A percentile compares a stretch with the other conserved stretches of the same genome.
These are phyloP conservation scores for Thalassoma bifasciatum DNA, from an alignment of 2,113 vertebrate genomes.

Conservation along the genomic window DNA sequence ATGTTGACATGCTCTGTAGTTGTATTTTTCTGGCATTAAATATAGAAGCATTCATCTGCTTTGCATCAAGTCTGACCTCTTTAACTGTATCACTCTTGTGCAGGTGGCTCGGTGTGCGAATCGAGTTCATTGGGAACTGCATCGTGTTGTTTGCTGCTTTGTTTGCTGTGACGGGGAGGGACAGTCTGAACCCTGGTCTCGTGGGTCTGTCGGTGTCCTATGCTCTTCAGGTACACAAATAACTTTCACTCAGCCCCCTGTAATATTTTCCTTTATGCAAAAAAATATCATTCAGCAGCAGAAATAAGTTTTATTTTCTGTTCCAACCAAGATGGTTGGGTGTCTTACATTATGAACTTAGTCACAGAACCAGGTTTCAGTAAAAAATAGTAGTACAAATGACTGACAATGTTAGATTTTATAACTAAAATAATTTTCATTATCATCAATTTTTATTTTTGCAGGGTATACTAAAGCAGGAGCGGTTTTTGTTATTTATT, in stretches of 20 bases:
- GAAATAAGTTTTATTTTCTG: background rate
- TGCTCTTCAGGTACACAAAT: constrained; percentile 87
- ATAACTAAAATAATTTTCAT: no score
- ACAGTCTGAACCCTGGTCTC: constrained; percentile 86
- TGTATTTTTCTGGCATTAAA: background rate
- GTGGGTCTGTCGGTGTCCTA: constrained; percentile 97
- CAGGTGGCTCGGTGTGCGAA: constrained; percentile 94
- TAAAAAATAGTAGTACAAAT: no score
- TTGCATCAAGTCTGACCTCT: background rate
- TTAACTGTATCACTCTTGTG: constrained; percentile 1
- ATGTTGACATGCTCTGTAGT: background rate
- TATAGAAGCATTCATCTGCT: background rate
- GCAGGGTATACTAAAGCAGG: no score
- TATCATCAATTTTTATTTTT: no score
- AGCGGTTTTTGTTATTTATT: no score
- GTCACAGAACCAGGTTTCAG: no score
- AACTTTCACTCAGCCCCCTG: background rate
- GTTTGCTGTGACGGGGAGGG: constrained; percentile 90
- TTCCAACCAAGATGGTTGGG: no score
- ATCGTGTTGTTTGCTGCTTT: constrained; percentile 94
- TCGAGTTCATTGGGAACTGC: constrained; percentile 96
- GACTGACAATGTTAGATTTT: no score
- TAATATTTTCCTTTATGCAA: no score
- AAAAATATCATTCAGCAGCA: background rate
- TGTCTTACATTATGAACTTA: no score